These are phyloP conservation scores for Phenganax stokvisi DNA, from an alignment of 92 coral and sea anemone species.

Conservation along the genomic window DNA sequence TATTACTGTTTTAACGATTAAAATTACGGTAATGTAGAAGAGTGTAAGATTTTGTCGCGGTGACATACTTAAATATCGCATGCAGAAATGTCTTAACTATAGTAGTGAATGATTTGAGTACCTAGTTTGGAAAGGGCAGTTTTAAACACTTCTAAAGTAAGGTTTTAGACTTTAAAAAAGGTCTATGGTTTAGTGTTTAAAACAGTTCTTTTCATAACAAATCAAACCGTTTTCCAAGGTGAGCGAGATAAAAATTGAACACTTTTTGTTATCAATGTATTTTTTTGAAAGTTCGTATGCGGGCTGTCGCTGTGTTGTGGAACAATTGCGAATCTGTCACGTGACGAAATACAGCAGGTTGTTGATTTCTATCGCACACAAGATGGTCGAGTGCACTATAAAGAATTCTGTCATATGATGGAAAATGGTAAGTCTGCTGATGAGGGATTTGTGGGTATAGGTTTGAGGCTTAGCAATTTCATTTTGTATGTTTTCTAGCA, in stretches of 20 bases:
- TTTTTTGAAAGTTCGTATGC: conserved; percentile 60
- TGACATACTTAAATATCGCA: too few species aligned
- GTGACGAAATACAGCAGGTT: conserved; percentile 86
- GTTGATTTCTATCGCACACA: conserved; percentile 75
- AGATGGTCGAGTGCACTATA: conserved; percentile 87
- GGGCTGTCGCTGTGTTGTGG: conserved; percentile 96
- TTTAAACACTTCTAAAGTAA: too few species aligned
- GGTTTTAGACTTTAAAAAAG: too few species aligned
- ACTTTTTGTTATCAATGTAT: neutral
- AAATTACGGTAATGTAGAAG: too few species aligned
- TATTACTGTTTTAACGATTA: too few species aligned
- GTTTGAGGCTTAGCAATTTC: neutral
- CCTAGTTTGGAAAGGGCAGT: too few species aligned
- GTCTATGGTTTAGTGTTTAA: neutral
- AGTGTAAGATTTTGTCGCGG: too few species aligned
- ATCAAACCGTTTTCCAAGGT: too few species aligned
- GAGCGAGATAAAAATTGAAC: too few species aligned
- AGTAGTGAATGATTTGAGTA: too few species aligned
- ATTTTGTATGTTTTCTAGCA: conserved; percentile 48
- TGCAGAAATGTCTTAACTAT: too few species aligned
- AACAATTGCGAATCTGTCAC: conserved; percentile 84
- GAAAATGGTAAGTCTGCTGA: conserved; percentile 69
- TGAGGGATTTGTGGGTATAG: neutral
- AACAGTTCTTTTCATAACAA: neutral
- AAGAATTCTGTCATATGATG: conserved; percentile 93